Evolutionary conservation across 2,797 vertebrate genomes (phyloP).

Genomic region (Karalla daura): DNA sequence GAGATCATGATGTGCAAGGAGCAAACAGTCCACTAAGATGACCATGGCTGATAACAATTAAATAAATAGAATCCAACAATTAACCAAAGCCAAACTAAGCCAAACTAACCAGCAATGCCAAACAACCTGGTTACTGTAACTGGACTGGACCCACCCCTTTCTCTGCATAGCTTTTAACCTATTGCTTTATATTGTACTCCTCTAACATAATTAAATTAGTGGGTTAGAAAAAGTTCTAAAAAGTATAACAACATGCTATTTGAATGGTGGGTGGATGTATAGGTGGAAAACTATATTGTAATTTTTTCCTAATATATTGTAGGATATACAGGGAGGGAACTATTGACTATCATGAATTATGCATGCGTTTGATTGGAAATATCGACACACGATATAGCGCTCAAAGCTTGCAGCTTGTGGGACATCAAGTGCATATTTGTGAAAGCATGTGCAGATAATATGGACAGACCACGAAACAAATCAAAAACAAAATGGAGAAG

Average conservation of each 20-base stretch:
- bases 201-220: no score
- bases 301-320: no score
- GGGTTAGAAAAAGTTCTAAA: no score
- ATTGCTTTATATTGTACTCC: no score
- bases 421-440: not conserved
- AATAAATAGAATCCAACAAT: not conserved
- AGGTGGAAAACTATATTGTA: no score
- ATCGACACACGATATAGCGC: not conserved
- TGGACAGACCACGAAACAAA: conserved; percentile 15
- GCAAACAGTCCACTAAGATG: conserved; percentile 8
- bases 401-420: not conserved
- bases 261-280: no score
- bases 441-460: not conserved
- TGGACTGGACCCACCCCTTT: no score
- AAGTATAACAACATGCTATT: no score
- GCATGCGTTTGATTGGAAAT: not conserved
- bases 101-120: no score
- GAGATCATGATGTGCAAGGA: conserved; percentile 11
- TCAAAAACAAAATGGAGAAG: conserved; percentile 18
- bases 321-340: not conserved
- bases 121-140: no score
- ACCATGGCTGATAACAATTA: not conserved
- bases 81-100: not conserved
- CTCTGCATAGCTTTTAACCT: no score
- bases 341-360: not conserved